Evolutionary conservation across 2,797 vertebrate species (phyloP), one percentile per base, ranked within the genome.

Genomic region (Spinus olivaceus): DNA sequence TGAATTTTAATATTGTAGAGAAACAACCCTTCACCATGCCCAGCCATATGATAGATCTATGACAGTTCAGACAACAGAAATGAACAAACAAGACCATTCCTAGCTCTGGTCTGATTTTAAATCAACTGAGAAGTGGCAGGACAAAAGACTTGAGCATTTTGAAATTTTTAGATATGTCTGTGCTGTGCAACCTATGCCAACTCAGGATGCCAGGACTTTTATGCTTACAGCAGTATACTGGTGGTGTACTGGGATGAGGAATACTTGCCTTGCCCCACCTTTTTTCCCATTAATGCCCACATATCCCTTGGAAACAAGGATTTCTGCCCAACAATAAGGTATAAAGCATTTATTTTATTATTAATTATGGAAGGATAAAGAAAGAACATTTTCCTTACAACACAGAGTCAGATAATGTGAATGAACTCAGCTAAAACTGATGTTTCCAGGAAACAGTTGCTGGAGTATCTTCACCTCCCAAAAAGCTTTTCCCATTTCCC

Each of bases 341-440:
- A 1, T 21, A 42, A 82, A 54, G 4, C 2, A 46, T 57, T 54
- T 71, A 2, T 67, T 82, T 69, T 30, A 20, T 24, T 86, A 21
- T 37, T 65, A 61, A 30, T 72, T 64, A 21, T 44, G 5, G 8
- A 21, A 59, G 27, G 20, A 81, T 39, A n/a, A 76, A 65, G 16
- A 80, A 44, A 35, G 14, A 37, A 50, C 0, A 15, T 73, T 85
- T 90, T 2, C 12, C 1, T 30, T 74, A 21, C 12, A 56, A 15
- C 21, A 50, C 2, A 28, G 17, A n/a, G 10, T 21, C 35, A 70
- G 2, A 2, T 46, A 60, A 65, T 0, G 0, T 7, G 5, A 42
- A 49, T 10, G 42, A 53, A 24, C 11, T 73, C 28, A 77, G 7
- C 2, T 59, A 59, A 80, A 73, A 5, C 2, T 47, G 7, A 13